These are phyloP conservation scores for Brienomyrus brachyistius DNA, from an alignment of 2,113 vertebrate genomes.

Conservation along the genomic window DNA sequence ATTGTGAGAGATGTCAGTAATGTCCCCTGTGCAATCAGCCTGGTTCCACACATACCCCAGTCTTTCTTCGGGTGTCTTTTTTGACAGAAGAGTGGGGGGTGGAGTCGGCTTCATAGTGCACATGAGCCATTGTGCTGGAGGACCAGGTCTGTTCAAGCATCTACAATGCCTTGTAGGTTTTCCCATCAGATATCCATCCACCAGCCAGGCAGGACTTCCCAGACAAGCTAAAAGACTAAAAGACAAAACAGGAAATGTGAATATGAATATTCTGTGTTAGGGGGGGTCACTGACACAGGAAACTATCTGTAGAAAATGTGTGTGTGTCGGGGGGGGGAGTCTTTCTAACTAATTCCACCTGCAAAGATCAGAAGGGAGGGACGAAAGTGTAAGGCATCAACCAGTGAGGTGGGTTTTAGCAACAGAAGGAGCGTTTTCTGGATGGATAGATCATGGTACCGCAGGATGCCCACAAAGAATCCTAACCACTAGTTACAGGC, in stretches of 20 bases:
- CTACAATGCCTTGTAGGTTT: too few relatives aligned
- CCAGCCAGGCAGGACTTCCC: background rate
- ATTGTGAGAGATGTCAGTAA: background rate
- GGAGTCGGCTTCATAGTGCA: background rate
- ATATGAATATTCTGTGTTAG: background rate
- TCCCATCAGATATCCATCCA: background rate
- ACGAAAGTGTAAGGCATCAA: conserved; percentile 22
- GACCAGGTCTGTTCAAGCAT: background rate
- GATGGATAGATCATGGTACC: background rate
- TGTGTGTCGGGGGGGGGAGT: background rate
- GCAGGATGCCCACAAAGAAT: conserved; percentile 33
- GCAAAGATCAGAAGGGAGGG: background rate
- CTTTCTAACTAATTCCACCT: background rate
- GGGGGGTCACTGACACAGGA: background rate
- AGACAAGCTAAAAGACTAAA: background rate
- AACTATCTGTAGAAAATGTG: background rate
- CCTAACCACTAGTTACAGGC: conserved; percentile 34
- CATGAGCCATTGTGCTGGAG: background rate
- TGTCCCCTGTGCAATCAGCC: background rate
- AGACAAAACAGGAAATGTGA: background rate
- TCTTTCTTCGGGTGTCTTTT: background rate
- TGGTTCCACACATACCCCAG: background rate
- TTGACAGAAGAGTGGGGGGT: background rate
- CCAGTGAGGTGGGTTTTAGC: conserved; percentile 15
- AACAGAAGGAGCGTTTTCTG: conserved; percentile 22